Base-by-base conservation (phyloP, 2,113 vertebrate genomes). In the Terrapene triunguis region DNA sequence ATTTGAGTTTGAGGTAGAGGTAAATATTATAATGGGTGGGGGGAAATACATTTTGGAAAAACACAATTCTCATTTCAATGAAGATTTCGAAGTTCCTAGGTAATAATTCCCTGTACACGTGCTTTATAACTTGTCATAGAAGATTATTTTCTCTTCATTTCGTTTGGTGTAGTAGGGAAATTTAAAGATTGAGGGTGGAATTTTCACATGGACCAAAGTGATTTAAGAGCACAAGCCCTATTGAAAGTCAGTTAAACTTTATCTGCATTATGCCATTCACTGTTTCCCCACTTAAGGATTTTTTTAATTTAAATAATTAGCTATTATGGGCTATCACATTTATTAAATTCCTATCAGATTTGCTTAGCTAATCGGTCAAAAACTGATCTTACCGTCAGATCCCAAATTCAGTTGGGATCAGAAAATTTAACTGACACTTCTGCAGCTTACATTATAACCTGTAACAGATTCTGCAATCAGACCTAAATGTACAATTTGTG, bases 1-100 rank as follows among this genome's bases (percentile, higher is more conserved):
- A 29, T 89, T 95, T 79, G 88, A 87, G 85, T 82, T 88, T 94
- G 8, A 29, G 12, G 12, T 47, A 78, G 22, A 29, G 24, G 74
- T 78, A 47, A 78, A 47, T 78, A 44, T 78, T 25, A 29, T 78
- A 69, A 84, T 79, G 94, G 94, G 88, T 65, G 74, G 81, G 78
- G 92, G 84, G 89, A 95, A 82, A 72, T 80, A 84, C 82, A 93
- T 38, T n/a, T 19, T 38, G 88, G 96, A 93, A 97, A 88, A 92
- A 38, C 38, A 81, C 90, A 89, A 74, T 0, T 0, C 81, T 72
- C 89, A 6, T 92, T 47, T 92, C 89, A 90, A 89, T 69, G 27
- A 85, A 88, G 62, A 6, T 88, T 89, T 86, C 48, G 53, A 92
- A 91, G 89, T 96, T 96, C 80, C 83, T 82, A 19, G 0, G 25